Evolutionary conservation across 2,113 vertebrate species (phyloP), one percentile per base, ranked within the genome.

Genomic region (Crypturellus undulatus): DNA sequence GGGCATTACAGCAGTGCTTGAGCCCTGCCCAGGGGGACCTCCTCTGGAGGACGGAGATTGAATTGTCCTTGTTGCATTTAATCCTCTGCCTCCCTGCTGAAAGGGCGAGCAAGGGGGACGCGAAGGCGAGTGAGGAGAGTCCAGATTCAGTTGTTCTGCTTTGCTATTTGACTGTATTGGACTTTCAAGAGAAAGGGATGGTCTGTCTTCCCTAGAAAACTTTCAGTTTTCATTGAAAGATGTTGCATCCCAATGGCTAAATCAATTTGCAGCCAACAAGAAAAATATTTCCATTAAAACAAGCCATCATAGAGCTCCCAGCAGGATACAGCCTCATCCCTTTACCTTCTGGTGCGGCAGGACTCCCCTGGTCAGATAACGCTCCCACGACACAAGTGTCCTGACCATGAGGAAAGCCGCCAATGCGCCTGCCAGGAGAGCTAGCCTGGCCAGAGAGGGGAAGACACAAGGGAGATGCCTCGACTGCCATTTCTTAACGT

Each of bases 311-410:
- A 12, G 47, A 62, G n/a, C 51, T 83, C n/a, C 56, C 32, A 19
- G 45, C 43, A 60, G 18, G 60, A 38, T 30, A 15, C 7, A 52
- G 60, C 32, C 56, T 76, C 38, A 60, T 1, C 0, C 52, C 49
- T 38, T 34, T 51, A 54, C 3, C 12, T 9, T 2, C 17, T 22
- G 60, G 22, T 5, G 14, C 2, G 17, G 70, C 62, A 26, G 28
- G 45, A 28, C 19, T n/a, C 49, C 19, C 28, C 43, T 6, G 15
- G 9, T 4, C 47, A 34, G 45, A 30, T 3, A 62, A n/a, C 7
- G 11, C 21, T 19, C 47, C 34, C 1, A 0, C 7, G 10, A 3
- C 7, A 26, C 3, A 4, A 19, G 24, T 26, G 49, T 70, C 36
- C 79, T 28, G 22, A 6, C 40, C 13, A 2, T 25, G 65, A 38